Evolutionary conservation across 2,888 invertebrate genomes (phyloP).

Genomic region (Fabriciana adippe): DNA sequence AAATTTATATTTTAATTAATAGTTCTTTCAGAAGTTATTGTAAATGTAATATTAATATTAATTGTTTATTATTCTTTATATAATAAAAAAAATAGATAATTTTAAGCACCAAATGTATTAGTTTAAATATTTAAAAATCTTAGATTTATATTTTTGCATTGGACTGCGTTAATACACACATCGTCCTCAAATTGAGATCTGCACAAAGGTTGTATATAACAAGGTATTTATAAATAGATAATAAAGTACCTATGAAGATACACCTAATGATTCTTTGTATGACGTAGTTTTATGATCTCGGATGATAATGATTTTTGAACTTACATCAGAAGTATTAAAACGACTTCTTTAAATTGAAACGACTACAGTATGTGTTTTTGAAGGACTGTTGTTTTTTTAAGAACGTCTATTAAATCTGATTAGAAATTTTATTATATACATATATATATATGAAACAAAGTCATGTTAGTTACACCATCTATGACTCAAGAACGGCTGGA

Average conservation of each 20-base stretch:
- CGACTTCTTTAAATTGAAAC: background rate
- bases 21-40: too few species aligned
- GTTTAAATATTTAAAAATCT: background rate
- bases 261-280: slow-evolving; percentile 21
- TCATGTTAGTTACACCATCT: too few species aligned
- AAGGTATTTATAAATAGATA: slow-evolving; percentile 31
- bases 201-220: slow-evolving; percentile 27
- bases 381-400: too few species aligned
- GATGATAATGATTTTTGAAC: background rate
- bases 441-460: too few species aligned
- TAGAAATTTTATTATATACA: too few species aligned
- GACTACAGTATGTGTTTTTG: background rate
- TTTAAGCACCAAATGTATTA: too few species aligned
- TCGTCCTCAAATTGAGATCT: slow-evolving; percentile 28
- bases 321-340: background rate
- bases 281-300: slow-evolving; percentile 7
- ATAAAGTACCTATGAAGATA: slow-evolving; percentile 24
- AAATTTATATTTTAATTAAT: too few species aligned
- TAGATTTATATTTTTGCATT: slow-evolving; percentile 13
- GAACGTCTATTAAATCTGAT: too few species aligned
- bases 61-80: too few species aligned
- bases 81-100: too few species aligned
- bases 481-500: too few species aligned
- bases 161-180: slow-evolving; percentile 26
- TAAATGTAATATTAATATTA: too few species aligned